A percentile compares a stretch with the other conserved stretches of the same genome.
Evolutionary conservation across 2,113 vertebrate species (phyloP).

Genomic region (Blennius ocellaris): DNA sequence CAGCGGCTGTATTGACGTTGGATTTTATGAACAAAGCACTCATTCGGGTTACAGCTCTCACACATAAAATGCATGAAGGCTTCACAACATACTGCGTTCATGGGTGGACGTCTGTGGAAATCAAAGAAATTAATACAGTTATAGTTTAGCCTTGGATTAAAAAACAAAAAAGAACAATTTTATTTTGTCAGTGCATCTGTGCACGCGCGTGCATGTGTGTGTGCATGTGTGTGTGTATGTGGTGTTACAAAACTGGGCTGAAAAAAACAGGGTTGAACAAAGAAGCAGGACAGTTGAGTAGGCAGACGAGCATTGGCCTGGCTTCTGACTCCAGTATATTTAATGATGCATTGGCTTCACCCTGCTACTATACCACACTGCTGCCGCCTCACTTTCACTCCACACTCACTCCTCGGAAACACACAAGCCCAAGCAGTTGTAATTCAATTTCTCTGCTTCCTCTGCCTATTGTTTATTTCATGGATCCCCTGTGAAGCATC

Average conservation of each 20-base stretch:
- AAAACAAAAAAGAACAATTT: constrained; percentile 10
- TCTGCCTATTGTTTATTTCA: constrained; percentile 96
- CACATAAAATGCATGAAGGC: constrained; percentile 42
- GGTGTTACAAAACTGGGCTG: neutral
- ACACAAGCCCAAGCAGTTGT: constrained; percentile 84
- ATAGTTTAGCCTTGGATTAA: constrained; percentile 9
- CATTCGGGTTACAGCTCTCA: constrained; percentile 42
- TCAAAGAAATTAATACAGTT: constrained; percentile 13
- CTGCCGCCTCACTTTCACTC: constrained; percentile 60
- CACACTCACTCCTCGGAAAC: constrained; percentile 56
- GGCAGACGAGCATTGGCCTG: constrained; percentile 49
- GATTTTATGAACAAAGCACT: constrained; percentile 64
- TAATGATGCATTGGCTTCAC: constrained; percentile 80
- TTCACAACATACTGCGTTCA: constrained; percentile 2
- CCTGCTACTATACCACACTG: constrained; percentile 63
- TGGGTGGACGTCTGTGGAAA: neutral
- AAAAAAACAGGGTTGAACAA: constrained; percentile 47
- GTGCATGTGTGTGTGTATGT: constrained; percentile 6
- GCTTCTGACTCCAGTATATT: constrained; percentile 69
- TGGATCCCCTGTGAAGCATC: constrained; percentile 96
- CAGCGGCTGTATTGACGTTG: constrained; percentile 63
- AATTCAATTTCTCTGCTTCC: constrained; percentile 88
- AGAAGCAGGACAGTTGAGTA: constrained; percentile 41
- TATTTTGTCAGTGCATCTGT: constrained; percentile 14
- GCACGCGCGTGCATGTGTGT: neutral